Conservation (phyloP, 2,888 invertebrate genomes). For the Melinaea menophilus region DNA sequence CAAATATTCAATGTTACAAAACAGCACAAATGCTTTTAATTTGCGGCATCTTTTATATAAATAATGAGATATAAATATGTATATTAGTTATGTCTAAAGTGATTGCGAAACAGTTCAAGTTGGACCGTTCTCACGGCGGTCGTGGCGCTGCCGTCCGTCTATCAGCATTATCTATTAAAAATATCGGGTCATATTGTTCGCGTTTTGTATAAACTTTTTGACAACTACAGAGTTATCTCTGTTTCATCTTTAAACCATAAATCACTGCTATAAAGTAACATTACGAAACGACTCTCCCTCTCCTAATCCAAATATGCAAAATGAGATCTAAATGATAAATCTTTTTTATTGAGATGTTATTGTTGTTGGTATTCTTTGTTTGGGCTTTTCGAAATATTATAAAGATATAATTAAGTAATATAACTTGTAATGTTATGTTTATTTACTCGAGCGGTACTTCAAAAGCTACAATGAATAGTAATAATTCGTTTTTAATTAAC, state of each 20-base stretch:
- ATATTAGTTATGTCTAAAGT: slow-evolving; percentile 37
- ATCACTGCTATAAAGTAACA: slow-evolving; percentile 59
- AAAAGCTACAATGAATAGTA: neutral
- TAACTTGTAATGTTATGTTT: neutral
- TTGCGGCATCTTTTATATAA: neutral
- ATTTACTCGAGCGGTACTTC: too few relatives aligned
- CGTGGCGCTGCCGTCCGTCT: slow-evolving; percentile 68
- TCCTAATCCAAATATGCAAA: slow-evolving; percentile 41
- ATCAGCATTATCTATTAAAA: slow-evolving; percentile 78
- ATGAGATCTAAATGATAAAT: slow-evolving; percentile 30
- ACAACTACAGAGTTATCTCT: slow-evolving; percentile 55
- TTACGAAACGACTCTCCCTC: slow-evolving; percentile 57
- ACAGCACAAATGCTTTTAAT: neutral
- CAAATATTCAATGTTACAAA: too few relatives aligned
- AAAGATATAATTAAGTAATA: neutral
- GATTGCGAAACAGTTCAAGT: slow-evolving; percentile 69
- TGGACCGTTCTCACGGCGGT: slow-evolving; percentile 73
- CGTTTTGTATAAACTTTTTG: slow-evolving; percentile 71
- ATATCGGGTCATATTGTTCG: slow-evolving; percentile 76
- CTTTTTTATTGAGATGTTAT: slow-evolving; percentile 20
- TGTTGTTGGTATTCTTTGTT: slow-evolving; percentile 17
- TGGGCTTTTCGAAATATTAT: neutral
- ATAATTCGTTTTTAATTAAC: slow-evolving; percentile 1
- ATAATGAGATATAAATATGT: neutral
- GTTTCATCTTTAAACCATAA: slow-evolving; percentile 68